Conservation (phyloP, 1,140 invertebrate genomes). For the Zelostemma sp. region DNA sequence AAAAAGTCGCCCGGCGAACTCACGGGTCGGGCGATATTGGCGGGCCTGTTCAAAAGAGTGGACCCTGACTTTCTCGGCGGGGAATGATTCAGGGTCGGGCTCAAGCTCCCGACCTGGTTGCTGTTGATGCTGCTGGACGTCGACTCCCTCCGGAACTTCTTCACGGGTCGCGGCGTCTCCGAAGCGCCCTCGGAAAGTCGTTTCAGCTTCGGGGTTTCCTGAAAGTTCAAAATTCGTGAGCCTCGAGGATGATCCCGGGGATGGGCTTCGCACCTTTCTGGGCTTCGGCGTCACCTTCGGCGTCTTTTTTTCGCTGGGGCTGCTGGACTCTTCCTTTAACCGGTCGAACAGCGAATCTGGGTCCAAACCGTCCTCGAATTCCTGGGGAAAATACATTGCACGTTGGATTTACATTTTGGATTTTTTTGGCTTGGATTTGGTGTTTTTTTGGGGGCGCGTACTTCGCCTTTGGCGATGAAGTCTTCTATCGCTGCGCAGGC, state of each 20-base stretch:
- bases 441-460: too few species aligned
- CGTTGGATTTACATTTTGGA: too few species aligned
- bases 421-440: too few species aligned
- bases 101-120: conserved; percentile 59
- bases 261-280: conserved; percentile 55
- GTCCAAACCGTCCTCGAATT: conserved; percentile 70
- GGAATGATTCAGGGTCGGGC: conserved; percentile 71
- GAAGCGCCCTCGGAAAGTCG: conserved; percentile 33
- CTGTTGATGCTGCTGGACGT: conserved; percentile 61
- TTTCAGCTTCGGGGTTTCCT: conserved; percentile 65
- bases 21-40: conserved; percentile 78
- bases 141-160: conserved; percentile 64
- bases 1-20: too few species aligned
- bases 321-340: conserved; percentile 69
- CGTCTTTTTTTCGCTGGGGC: conserved; percentile 67
- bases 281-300: conserved; percentile 69
- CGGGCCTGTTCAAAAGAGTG: conserved; percentile 75
- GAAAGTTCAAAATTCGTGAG: conserved; percentile 22
- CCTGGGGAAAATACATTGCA: conserved; percentile 47
- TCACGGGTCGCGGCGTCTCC: conserved; percentile 56
- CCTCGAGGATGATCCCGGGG: neutral
- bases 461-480: conserved; percentile 80
- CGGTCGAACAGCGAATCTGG: conserved; percentile 80
- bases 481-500: conserved; percentile 90
- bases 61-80: conserved; percentile 73